Evolutionary conservation across 2,888 invertebrate species (phyloP), one percentile per base, ranked within the genome.

Genomic region (Nemapogon koenigi): DNA sequence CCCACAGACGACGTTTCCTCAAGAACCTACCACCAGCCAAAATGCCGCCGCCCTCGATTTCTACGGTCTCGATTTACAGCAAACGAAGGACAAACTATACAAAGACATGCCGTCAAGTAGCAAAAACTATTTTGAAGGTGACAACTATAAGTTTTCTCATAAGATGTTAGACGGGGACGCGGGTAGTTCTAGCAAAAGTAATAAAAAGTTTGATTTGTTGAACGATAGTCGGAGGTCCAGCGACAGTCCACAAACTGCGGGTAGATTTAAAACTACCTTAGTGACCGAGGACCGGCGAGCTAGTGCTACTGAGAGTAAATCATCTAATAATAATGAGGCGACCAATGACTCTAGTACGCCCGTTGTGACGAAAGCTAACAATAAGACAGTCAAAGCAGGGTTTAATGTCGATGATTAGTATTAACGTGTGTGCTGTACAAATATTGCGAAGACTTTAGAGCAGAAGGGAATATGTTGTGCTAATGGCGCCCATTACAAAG

Each of bases 91-190:
- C 39, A 60, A 52, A 40, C 59, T 72, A 43, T 57, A 61, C 49
- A 75, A 75, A 46, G 73, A 76, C 43, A 56, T 73, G 45, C 72
- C 75, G 2, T 67, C 72, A 2, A 73, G 69, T 45, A 75, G 71
- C 46, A 72, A 71, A 52, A 78, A 76, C 48, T 66, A 56, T 44
- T 68, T 76, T 46, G 39, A 63, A 43, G 70, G 72, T 16, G 49
- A 43, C 16, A 66, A 71, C n/a, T 29, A 46, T 2, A 60, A 53
- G 43, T 55, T 56, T 47, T 18, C 19, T 10, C 3, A 11, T 10
- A 33, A 33, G 11, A n/a, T 16, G n/a, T 16, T 16, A 8, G 15
- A 28, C 13, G 4, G 13, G 13, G 33, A 33, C 3, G 13, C 4
- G 3, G 3, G 13, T 2, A n/a, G 19, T 19, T 19, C 15, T 18